These are phyloP conservation scores for Eumaeus atala DNA, from an alignment of 1,140 invertebrate genomes.

Conservation along the genomic window DNA sequence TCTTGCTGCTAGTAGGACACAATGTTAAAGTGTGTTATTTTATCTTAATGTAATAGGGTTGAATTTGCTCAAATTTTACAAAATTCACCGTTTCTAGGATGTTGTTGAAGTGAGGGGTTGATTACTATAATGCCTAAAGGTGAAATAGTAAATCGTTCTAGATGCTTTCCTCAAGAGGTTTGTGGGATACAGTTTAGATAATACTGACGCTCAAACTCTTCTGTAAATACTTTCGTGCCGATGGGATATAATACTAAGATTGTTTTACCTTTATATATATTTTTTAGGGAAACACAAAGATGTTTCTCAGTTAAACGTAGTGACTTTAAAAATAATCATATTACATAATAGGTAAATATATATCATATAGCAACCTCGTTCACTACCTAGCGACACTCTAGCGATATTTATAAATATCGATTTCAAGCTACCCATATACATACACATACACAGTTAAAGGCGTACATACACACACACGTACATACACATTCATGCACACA, in stretches of 20 bases:
- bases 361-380: too few relatives aligned
- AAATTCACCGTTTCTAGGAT: slow-evolving; percentile 4
- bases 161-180: not conserved
- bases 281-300: too few relatives aligned
- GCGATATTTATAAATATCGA: too few relatives aligned
- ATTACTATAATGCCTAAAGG: slow-evolving; percentile 55
- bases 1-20: slow-evolving; percentile 12
- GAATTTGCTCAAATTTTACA: slow-evolving; percentile 1
- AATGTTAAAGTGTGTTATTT: slow-evolving; percentile 2
- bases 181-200: slow-evolving; percentile 7
- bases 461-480: too few relatives aligned
- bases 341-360: too few relatives aligned
- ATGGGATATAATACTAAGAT: not conserved
- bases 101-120: slow-evolving; percentile 30
- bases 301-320: too few relatives aligned
- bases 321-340: too few relatives aligned
- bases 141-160: slow-evolving; percentile 37
- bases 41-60: slow-evolving; percentile 15
- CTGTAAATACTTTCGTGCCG: slow-evolving; percentile 10
- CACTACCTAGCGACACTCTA: too few relatives aligned
- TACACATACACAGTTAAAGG: too few relatives aligned
- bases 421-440: too few relatives aligned
- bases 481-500: too few relatives aligned
- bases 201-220: slow-evolving; percentile 5
- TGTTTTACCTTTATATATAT: slow-evolving; percentile 4